Conservation (phyloP, 2,113 vertebrate genomes). For the Calonectris borealis region DNA sequence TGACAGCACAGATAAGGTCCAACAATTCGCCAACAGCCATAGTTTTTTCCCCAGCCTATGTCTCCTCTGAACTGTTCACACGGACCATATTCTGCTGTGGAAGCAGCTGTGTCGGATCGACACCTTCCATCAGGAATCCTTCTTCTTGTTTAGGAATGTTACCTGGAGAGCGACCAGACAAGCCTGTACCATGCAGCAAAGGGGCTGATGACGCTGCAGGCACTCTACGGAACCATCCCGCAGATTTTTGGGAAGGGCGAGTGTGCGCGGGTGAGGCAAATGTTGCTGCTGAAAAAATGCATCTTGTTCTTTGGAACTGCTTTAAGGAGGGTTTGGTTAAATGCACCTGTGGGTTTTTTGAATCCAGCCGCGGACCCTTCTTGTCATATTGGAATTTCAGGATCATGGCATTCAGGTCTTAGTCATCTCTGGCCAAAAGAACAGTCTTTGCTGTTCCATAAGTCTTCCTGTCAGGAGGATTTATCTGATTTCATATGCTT, state of each 20-base stretch:
- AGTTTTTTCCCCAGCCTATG: neutral
- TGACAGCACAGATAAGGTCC: neutral
- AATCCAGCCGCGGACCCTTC: neutral
- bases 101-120: neutral
- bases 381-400: neutral
- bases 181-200: conserved; percentile 96
- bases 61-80: neutral
- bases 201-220: conserved; percentile 95
- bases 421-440: neutral
- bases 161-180: conserved; percentile 96
- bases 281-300: neutral
- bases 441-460: neutral
- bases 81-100: neutral
- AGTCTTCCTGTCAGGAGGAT: neutral
- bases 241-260: conserved; percentile 98
- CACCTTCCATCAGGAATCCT: neutral
- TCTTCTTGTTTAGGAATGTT: conserved; percentile 84
- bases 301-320: neutral
- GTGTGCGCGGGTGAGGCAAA: conserved; percentile 86
- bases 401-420: neutral
- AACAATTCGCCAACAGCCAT: neutral
- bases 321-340: neutral
- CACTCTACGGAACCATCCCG: conserved; percentile 94
- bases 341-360: neutral
- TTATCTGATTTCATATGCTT: neutral